Percentiles rank a stretch among this genome's conserved stretches.
Conservation (phyloP, 2,113 vertebrate genomes). For the Rynchops niger region DNA sequence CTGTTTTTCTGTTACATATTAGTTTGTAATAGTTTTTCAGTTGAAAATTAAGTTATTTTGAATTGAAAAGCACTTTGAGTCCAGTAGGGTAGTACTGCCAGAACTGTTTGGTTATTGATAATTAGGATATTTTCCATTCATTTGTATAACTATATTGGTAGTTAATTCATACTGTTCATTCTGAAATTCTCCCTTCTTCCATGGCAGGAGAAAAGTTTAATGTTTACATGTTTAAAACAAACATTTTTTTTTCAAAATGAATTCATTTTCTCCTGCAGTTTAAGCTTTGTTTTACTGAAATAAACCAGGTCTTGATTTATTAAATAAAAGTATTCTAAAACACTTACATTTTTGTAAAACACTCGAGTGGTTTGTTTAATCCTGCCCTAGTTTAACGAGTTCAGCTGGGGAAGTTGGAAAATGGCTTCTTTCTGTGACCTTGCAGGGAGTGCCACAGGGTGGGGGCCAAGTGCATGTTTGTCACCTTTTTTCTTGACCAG, state of each 20-base stretch:
- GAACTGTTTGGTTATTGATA: neutral
- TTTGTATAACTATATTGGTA: neutral
- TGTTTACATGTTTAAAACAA: neutral
- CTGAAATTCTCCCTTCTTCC: neutral
- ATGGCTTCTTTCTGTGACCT: neutral
- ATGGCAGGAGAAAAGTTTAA: neutral
- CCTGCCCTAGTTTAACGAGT: neutral
- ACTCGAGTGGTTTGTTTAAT: neutral
- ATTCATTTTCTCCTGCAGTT: neutral
- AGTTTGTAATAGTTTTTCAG: neutral
- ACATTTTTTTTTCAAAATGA: neutral
- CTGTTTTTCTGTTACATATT: neutral
- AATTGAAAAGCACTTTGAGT: neutral
- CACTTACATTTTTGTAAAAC: neutral
- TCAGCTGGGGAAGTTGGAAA: neutral
- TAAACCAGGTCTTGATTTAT: neutral
- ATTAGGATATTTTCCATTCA: neutral
- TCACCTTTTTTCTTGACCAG: neutral
- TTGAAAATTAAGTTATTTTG: neutral
- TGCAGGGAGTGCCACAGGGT: conserved; percentile 11
- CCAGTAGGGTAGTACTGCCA: neutral
- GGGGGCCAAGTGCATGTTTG: neutral
- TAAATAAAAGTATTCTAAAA: too few species aligned
- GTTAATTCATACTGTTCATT: neutral
- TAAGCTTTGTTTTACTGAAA: neutral